A percentile compares a stretch with the other conserved stretches of the same genome.
Evolutionary conservation across 2,113 vertebrate genomes (phyloP).

Genomic region (Edolisoma coerulescens): DNA sequence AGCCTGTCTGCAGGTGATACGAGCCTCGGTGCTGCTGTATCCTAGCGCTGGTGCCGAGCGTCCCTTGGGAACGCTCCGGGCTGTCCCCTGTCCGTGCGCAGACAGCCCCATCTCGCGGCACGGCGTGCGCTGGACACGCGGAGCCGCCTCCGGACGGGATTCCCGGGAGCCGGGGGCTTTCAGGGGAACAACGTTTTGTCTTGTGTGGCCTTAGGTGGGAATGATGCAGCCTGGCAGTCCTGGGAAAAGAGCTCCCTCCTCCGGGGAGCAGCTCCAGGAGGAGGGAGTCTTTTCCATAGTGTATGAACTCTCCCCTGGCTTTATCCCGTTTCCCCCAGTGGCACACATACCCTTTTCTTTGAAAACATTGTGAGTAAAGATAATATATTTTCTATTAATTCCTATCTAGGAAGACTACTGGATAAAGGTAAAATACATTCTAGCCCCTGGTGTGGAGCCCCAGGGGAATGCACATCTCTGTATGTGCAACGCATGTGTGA

Average conservation of each 20-base stretch:
- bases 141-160: background rate
- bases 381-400: no score
- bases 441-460: background rate
- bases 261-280: background rate
- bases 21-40: accelerated
- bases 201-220: accelerated
- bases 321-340: background rate
- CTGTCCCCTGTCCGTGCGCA: background rate
- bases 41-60: accelerated
- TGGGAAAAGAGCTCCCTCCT: background rate
- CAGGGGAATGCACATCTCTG: background rate
- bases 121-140: accelerated
- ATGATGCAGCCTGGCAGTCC: background rate
- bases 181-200: accelerated
- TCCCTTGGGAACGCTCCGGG: accelerated
- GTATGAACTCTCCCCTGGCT: background rate
- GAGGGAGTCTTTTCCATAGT: accelerated
- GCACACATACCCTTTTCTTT: background rate
- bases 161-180: accelerated
- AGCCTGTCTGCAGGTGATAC: accelerated
- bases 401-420: background rate
- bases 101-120: constrained; percentile 1
- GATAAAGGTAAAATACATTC: background rate
- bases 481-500: no score
- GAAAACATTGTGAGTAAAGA: background rate